Evolutionary conservation across 2,888 invertebrate genomes (phyloP).

Genomic region (Malachius bipustulatus): DNA sequence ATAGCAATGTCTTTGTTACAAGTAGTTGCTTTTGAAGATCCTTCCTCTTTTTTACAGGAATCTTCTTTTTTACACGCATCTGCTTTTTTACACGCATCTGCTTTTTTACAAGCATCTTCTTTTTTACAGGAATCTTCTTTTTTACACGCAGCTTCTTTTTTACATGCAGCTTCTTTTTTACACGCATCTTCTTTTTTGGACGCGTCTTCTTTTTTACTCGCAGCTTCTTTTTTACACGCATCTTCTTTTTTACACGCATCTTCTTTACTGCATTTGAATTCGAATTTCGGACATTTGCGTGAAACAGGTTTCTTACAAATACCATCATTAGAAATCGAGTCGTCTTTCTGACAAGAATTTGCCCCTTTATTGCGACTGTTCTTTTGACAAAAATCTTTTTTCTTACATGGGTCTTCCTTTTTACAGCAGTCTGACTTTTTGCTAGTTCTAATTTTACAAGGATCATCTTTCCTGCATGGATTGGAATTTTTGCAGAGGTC

Average conservation of each 20-base stretch:
- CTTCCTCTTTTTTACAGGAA: neutral
- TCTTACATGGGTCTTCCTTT: neutral
- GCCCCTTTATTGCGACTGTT: neutral
- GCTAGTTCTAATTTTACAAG: neutral
- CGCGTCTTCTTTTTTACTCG: neutral
- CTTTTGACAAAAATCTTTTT: neutral
- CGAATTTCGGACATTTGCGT: too few relatives aligned
- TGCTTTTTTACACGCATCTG: neutral
- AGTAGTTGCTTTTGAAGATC: neutral
- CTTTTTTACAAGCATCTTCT: slow-evolving; percentile 3
- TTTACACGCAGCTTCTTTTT: slow-evolving; percentile 1
- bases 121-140: slow-evolving; percentile 3
- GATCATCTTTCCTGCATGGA: slow-evolving; percentile 1
- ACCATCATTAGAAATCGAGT: neutral
- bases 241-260: neutral
- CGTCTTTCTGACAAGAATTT: neutral
- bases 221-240: neutral
- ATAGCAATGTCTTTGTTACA: too few relatives aligned
- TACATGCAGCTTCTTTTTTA: neutral
- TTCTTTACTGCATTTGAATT: neutral
- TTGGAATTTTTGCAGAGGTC: neutral
- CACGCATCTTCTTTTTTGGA: neutral
- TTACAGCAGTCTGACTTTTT: neutral
- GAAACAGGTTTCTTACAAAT: neutral
- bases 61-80: neutral